Evolutionary conservation across 2,888 invertebrate genomes (phyloP), one percentile per base, ranked within the genome.

Genomic region (Diadromus collaris): DNA sequence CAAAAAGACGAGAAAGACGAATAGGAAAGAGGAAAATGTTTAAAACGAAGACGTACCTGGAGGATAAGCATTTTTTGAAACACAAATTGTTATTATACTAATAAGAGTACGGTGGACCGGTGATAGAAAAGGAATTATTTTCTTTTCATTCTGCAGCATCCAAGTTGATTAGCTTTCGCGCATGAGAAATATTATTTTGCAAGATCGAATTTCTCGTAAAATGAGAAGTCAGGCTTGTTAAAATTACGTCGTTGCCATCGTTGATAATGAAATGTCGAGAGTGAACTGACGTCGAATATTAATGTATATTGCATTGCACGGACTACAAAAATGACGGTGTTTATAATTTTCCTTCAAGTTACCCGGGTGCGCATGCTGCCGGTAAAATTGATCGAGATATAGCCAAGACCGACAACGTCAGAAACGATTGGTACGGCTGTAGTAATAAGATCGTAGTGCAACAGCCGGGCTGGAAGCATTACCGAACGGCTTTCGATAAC

Each of bases 351-450:
- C 46, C 19, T 46, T 16, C 2, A 46, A 46, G 7, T 19, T 19
- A 3, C 7, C 7, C n/a, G 5, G 19, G 19, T 19, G n/a, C 44
- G 16, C 44, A 16, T 2, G n/a, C 6, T n/a, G 44, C 6, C n/a
- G n/a, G 44, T 16, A 46, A n/a, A 46, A 54, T 24, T 21, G 9
- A 13, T 54, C 6, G 24, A 54, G 54, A 27, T 9, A 54, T 24
- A 21, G 54, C 13, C 27, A 27, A 54, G 24, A 54, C 10, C 13
- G 27, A 54, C 54, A 6, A 54, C 5, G 6, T 54, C 44, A 44
- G 44, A 58, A 69, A 46, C 69, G 58, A 69, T 69, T 46, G 69
- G 16, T 29, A 32, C 6, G 69, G 58, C 69, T 21, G 44, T 69
- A 32, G 21, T 46, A 29, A 58, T 58, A 46, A 29, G 32, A 32